Evolutionary conservation across 2,888 invertebrate genomes (phyloP).

Genomic region (Platynereis dumerilii): DNA sequence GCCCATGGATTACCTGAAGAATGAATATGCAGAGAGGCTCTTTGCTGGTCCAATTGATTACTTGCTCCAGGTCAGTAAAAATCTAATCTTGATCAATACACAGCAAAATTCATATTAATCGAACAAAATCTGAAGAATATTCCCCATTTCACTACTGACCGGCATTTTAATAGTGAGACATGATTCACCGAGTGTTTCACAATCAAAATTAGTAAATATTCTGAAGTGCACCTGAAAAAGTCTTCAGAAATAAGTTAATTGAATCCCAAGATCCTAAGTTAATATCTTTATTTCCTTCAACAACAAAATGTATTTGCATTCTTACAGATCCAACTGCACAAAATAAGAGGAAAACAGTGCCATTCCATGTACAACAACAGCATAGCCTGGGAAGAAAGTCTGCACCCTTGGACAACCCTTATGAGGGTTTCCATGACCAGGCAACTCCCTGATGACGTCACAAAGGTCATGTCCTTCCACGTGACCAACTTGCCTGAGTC

Average conservation of each 20-base stretch:
- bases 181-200: no score
- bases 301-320: no score
- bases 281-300: no score
- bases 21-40: not conserved
- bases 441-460: constrained; percentile 10
- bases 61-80: not conserved
- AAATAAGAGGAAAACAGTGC: not conserved
- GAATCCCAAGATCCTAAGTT: no score
- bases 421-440: constrained; percentile 1
- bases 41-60: not conserved
- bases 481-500: not conserved
- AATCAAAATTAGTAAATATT: no score
- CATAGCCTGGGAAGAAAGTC: not conserved
- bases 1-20: constrained; percentile 1
- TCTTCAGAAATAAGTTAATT: no score
- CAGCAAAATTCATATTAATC: no score
- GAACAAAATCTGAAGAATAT: no score
- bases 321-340: not conserved
- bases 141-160: no score
- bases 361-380: constrained; percentile 3
- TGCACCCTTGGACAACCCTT: constrained; percentile 5
- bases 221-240: no score
- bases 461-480: not conserved
- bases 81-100: no score
- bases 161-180: no score